A percentile compares a stretch with the other conserved stretches of the same genome.
phyloP scores from a whole-genome alignment of 2,797 vertebrate genomes.

The Perodicticus potto region DNA sequence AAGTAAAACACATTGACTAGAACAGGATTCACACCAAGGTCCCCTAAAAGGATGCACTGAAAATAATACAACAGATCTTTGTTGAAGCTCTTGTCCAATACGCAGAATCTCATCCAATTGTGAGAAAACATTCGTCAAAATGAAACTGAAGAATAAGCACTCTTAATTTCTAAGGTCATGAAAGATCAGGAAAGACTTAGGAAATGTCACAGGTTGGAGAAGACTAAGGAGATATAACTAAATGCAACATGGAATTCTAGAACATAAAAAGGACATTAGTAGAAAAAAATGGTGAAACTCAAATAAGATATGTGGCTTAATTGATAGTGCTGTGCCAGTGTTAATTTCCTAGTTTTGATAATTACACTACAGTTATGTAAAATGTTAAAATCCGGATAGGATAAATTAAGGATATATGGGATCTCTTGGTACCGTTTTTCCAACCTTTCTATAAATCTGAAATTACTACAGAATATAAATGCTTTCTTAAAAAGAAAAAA shows the following conservation, averaged over 20 bases:
- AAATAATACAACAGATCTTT: not conserved
- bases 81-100: not conserved
- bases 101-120: not conserved
- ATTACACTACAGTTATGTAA: not conserved
- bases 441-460: not conserved
- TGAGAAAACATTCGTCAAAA: not conserved
- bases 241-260: not conserved
- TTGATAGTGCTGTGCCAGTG: not conserved
- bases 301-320: not conserved
- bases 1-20: not conserved
- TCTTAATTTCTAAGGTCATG: not conserved
- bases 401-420: not conserved
- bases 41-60: not conserved
- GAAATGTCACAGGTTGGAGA: not conserved
- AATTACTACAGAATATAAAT: conserved; percentile 17
- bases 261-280: not conserved
- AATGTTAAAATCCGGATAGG: not conserved
- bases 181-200: not conserved
- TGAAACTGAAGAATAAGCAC: not conserved
- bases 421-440: not conserved
- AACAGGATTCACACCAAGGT: not conserved
- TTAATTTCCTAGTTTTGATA: not conserved
- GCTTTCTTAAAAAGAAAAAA: not conserved
- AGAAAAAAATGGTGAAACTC: not conserved
- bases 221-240: not conserved